Base-by-base conservation (phyloP, 2,888 invertebrate species). In the Trypoxylon attenuatum region DNA sequence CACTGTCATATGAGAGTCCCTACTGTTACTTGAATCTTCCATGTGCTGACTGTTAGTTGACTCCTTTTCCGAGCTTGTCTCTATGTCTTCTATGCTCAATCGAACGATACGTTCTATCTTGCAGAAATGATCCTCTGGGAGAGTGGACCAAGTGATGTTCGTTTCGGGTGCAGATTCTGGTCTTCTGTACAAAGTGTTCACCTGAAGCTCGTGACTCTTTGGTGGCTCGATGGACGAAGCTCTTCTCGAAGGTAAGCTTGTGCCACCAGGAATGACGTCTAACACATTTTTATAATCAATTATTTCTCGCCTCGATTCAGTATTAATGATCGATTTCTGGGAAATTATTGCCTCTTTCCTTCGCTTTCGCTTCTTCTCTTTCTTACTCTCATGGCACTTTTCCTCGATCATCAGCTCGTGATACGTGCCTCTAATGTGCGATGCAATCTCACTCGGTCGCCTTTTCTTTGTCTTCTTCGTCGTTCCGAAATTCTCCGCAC, bases 381-480 rank as follows among this genome's bases (percentile, higher is more conserved):
- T 84, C 19, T 86, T 82, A 5, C 75, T 81, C 23, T 77, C 82
- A 0, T 87, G 87, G 2, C 87, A 87, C 5, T 87, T 87, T 53
- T 90, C 90, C 16, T 89, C 87, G 54, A 91, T 90, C 72, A 91
- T 84, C 19, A 91, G 87, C 47, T 92, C 91, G 25, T 89, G 86
- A 54, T 91, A 91, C 18, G 90, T 90, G 18, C 91, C 89, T 0
- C 89, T 79, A 15, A 88, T 87, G 39, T 80, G 82, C 4, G 88
- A 81, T 1, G 88, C 88, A 43, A 88, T 88, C 69, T 94, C 94
- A 80, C 94, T 95, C 0, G 94, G 94, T 47, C 95, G 88, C 16
- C 90, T 84, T 22, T 92, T 90, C 63, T 89, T 89, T 73, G 90
- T 90, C 25, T 90, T 89, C 8, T 89, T 89, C 4, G 27, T 43